Conservation (phyloP, 2,113 vertebrate species). For the Carassius gibelio region DNA sequence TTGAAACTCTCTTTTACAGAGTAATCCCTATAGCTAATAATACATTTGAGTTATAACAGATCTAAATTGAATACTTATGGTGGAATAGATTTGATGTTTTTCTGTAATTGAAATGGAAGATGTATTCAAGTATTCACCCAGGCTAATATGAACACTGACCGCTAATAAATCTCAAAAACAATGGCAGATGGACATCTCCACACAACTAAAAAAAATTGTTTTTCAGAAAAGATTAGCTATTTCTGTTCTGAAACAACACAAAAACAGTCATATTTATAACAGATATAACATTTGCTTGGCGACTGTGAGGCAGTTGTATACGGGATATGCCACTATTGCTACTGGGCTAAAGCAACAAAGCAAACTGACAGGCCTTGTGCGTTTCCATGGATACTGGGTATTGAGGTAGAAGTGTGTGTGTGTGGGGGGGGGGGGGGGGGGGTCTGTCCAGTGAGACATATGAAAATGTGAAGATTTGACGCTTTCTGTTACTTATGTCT, state of each 20-base stretch:
- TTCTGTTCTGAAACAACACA: background rate
- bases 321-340: constrained; percentile 31
- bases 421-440: no score
- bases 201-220: background rate
- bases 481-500: constrained; percentile 26
- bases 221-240: background rate
- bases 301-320: constrained; percentile 21
- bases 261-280: background rate
- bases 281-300: constrained; percentile 10
- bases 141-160: background rate
- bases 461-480: constrained; percentile 52
- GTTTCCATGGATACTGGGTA: constrained; percentile 75
- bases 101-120: background rate
- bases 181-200: background rate
- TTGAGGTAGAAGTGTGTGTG: constrained; percentile 42
- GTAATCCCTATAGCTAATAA: background rate
- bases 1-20: background rate
- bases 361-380: constrained; percentile 65
- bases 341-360: constrained; percentile 61
- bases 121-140: background rate
- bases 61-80: background rate
- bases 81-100: no score
- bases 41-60: background rate
- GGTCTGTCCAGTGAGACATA: constrained; percentile 54
- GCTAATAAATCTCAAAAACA: constrained; percentile 9